These are phyloP conservation scores for Leptinotarsa lineolata DNA, from an alignment of 1,140 invertebrate species.

Conservation along the genomic window DNA sequence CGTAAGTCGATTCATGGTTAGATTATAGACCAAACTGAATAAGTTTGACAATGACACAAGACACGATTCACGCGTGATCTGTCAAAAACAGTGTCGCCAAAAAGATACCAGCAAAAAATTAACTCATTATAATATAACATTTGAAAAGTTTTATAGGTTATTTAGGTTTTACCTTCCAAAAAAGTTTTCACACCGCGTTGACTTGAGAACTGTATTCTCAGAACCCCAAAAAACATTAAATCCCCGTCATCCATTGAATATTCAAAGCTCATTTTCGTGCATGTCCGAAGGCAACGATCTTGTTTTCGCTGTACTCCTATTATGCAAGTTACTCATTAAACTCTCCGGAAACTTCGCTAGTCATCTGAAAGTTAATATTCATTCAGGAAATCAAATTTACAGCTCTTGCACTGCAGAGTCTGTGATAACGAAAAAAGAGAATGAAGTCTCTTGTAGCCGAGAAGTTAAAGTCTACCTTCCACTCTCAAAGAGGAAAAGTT, in stretches of 20 bases:
- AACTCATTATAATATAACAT: no score
- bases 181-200: no score
- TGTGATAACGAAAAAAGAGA: constrained; percentile 12
- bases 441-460: constrained; percentile 3
- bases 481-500: constrained; percentile 24
- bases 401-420: constrained; percentile 4
- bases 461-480: constrained; percentile 24
- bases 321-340: constrained; percentile 26
- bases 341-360: constrained; percentile 5
- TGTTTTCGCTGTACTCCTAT: background rate
- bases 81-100: no score
- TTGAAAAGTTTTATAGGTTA: no score
- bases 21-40: no score
- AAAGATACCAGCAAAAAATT: no score
- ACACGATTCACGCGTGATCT: no score
- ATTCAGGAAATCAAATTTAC: constrained; percentile 26
- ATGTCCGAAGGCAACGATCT: constrained; percentile 2
- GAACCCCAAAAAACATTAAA: background rate
- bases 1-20: no score
- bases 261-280: background rate
- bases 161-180: no score
- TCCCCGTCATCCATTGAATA: background rate
- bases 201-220: no score
- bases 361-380: constrained; percentile 21
- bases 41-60: no score